These are phyloP conservation scores for Ptychodera flava DNA, from an alignment of 35 echinoderm and acorn worm genomes.

Conservation along the genomic window DNA sequence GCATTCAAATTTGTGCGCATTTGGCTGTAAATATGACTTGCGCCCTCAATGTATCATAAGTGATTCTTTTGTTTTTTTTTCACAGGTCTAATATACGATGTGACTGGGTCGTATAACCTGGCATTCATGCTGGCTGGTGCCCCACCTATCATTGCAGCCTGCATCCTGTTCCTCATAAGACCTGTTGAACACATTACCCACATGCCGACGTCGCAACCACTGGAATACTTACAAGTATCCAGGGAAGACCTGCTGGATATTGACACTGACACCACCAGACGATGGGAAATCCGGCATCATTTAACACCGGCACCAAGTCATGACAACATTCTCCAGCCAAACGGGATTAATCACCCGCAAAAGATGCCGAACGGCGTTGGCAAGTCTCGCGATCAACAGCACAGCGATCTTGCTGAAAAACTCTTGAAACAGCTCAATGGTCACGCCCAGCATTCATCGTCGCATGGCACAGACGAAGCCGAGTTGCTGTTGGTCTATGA, in stretches of 20 bases:
- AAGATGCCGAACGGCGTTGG: background rate
- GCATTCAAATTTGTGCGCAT: too few relatives aligned
- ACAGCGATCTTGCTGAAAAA: background rate
- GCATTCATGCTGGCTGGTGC: slow-evolving; percentile 70
- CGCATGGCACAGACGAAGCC: background rate
- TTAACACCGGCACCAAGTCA: background rate
- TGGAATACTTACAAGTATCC: background rate
- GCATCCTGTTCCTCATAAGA: slow-evolving; percentile 65
- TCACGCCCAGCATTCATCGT: background rate
- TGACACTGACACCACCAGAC: background rate
- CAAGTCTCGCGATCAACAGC: background rate
- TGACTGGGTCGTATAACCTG: slow-evolving; percentile 44
- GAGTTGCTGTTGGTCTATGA: background rate
- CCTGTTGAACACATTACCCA: background rate
- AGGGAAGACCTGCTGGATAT: background rate
- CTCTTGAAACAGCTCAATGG: background rate
- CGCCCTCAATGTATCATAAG: too few relatives aligned
- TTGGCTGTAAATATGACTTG: too few relatives aligned
- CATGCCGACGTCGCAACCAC: background rate
- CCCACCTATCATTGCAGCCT: slow-evolving; percentile 72
- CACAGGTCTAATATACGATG: slow-evolving; percentile 66
- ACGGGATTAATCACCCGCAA: background rate
- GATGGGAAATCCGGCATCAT: background rate
- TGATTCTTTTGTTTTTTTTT: too few relatives aligned
- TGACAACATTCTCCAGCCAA: background rate